Percentiles rank a stretch among this genome's conserved stretches.
Conservation (phyloP, 2,888 invertebrate genomes). For the Dicycla oo region DNA sequence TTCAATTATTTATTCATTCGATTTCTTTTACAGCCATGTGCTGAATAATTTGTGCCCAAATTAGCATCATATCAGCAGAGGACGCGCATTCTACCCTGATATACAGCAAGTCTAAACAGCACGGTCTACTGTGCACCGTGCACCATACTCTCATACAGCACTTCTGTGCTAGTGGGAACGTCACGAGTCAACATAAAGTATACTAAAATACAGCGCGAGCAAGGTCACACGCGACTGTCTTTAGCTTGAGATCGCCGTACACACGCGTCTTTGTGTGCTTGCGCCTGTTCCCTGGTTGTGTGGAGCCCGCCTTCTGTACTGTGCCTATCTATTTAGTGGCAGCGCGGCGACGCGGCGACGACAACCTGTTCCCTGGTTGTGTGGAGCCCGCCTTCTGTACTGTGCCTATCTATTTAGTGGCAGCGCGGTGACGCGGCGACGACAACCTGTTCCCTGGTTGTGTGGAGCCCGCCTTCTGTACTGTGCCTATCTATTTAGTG, state of each 20-base stretch:
- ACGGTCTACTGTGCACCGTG: no score
- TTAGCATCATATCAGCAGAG: no score
- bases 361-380: no score
- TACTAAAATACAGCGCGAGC: not conserved
- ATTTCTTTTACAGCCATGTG: no score
- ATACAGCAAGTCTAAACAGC: no score
- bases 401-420: not conserved
- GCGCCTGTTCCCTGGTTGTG: not conserved
- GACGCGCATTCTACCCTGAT: no score
- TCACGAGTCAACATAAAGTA: not conserved
- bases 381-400: not conserved
- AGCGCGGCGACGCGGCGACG: not conserved
- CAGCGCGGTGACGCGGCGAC: not conserved
- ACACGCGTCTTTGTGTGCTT: not conserved
- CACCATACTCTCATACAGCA: no score
- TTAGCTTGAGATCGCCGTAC: not conserved
- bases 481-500: not conserved
- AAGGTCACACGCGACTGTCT: not conserved
- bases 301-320: not conserved
- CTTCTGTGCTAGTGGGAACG: no score
- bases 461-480: not conserved
- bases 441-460: no score
- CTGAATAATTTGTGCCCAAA: no score
- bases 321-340: not conserved
- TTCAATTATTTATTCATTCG: no score